Base-by-base conservation (phyloP, 2,797 vertebrate species). In the Lacerta agilis region DNA sequence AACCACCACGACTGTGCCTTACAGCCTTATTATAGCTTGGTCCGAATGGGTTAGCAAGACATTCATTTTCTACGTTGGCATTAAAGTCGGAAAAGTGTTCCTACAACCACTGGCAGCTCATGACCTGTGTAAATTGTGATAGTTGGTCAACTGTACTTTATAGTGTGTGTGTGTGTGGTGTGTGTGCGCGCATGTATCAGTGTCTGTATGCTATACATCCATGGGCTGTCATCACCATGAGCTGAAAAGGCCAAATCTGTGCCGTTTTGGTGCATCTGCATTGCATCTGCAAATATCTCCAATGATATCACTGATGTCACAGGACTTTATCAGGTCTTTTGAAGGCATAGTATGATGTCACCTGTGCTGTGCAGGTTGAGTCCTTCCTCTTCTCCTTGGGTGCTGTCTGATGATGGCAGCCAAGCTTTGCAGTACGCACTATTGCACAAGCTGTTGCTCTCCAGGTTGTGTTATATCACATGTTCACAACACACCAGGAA, bases 401-500 rank as follows among this genome's bases (percentile, higher is more conserved):
- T 43, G 27, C 71, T 4, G 13, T 75, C 71, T 38, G 33, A 76
- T 29, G 25, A 6, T 76, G 72, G 45, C 9, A 83, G 43, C 69
- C 29, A 36, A 8, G 29, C 45, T 33, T 20, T 45, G 25, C 15
- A 49, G 17, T 8, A 5, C 1, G 3, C 17, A 11, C 67, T 20
- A 55, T 18, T 55, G 45, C 7, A 4, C n/a, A 87, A 25, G 13
- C 77, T 8, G 27, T 27, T 4, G 45, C 3, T 7, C 55, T 3
- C 43, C 58, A 9, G 33, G 8, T 1, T 91, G 2, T 75, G 13
- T 76, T 1, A 55, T 3, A 64, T 18, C 61, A 76, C 73, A 2
- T 29, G 55, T 73, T 89, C 86, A 85, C 2, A 83, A 43, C 43
- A 72, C 71, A 61, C 72, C 36, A 36, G 80, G 78, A 88, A 77